Base-by-base conservation (phyloP, 2,113 vertebrate species). In the Perognathus longimembris region DNA sequence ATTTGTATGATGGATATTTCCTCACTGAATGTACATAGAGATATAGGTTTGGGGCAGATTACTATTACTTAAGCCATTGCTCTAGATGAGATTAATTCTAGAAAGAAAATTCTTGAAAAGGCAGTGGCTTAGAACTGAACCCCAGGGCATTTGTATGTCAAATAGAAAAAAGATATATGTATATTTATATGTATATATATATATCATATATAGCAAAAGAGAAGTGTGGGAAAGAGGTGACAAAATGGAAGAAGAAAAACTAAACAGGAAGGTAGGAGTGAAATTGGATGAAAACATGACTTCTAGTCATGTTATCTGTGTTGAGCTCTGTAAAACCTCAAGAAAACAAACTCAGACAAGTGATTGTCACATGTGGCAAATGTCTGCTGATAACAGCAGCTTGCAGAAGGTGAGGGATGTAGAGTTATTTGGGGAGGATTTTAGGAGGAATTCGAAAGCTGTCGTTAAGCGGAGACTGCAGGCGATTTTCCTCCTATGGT, bases 381-480 rank as follows among this genome's bases (percentile, higher is more conserved):
- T 75, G 32, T 78, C 28, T 70, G 22, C 5, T 82, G 32, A 70
- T 57, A n/a, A 67, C 18, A 84, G 36, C 34, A 70, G 12, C 36
- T 24, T 88, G 38, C 7, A n/a, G 14, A 5, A 85, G 32, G 15
- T 28, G 26, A n/a, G 4, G 26, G 78, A 57, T 67, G 2, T 67
- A 38, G 77, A 45, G 20, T 75, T 21, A 79, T 87, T 88, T 91
- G 26, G 32, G 32, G 40, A 69, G 77, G 17, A 89, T 74, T 89
- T 88, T 38, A 21, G 14, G 17, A 73, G 74, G 36, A 85, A 83
- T 50, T 30, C 59, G 12, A 32, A 79, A 86, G 20, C 79, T 10
- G 20, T 45, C 70, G 26, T 34, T 4, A 66, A 89, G 36, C 12
- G 61, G 66, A 42, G 22, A 59, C 12, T 18, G 15, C 45, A 75